These are phyloP conservation scores for Diploscapter pachys DNA, from an alignment of 1,140 invertebrate species.

Conservation along the genomic window DNA sequence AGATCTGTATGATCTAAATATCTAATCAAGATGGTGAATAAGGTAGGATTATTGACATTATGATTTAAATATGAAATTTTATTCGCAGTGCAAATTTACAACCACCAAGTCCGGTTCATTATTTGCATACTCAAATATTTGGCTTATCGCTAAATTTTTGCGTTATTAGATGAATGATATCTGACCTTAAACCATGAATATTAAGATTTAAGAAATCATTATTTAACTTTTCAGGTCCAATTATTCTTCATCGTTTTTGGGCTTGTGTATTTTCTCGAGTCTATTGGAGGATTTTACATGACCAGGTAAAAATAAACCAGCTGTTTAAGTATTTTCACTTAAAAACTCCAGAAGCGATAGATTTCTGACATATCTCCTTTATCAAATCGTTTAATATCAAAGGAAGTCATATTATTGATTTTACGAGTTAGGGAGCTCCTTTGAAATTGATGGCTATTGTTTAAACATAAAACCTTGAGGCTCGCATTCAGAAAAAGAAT, in stretches of 20 bases:
- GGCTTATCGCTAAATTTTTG: too few species aligned
- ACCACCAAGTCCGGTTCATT: too few species aligned
- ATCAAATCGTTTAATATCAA: not conserved
- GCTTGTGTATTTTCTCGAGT: slow-evolving; percentile 55
- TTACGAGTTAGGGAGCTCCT: not conserved
- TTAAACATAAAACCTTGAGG: not conserved
- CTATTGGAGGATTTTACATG: slow-evolving; percentile 59
- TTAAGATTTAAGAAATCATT: too few species aligned
- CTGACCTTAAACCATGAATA: too few species aligned
- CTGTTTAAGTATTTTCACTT: not conserved
- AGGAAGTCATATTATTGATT: not conserved
- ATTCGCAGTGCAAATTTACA: too few species aligned
- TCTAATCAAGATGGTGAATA: too few species aligned
- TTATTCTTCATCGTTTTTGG: slow-evolving; percentile 55
- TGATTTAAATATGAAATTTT: too few species aligned
- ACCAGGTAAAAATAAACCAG: slow-evolving; percentile 43
- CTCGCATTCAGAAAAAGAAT: not conserved
- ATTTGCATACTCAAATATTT: too few species aligned
- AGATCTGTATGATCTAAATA: too few species aligned
- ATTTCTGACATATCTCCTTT: not conserved
- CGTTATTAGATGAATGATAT: too few species aligned
- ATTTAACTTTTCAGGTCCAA: slow-evolving; percentile 15
- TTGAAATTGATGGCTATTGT: not conserved
- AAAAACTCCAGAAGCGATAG: not conserved
- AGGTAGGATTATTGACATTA: too few species aligned